A percentile compares a stretch with the other conserved stretches of the same genome.
Conservation (phyloP, 92 coral and sea anemone species). For the Phenganax stokvisi region DNA sequence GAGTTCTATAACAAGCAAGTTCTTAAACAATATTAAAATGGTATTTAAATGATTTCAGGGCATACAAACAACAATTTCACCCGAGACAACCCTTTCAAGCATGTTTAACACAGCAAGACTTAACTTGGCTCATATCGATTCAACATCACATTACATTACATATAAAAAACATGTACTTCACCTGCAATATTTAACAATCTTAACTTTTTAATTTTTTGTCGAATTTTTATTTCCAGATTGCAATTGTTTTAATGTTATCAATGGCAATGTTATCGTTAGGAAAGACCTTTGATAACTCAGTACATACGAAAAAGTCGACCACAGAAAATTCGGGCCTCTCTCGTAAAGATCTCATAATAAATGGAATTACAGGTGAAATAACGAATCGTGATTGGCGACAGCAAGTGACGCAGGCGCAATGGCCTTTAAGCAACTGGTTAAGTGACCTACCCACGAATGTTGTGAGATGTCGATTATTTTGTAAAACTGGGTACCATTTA, state of each 20-base stretch:
- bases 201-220: background rate
- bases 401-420: background rate
- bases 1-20: background rate
- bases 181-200: too few species aligned
- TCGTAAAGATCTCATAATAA: background rate
- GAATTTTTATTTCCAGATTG: background rate
- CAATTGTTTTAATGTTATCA: background rate
- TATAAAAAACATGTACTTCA: too few species aligned
- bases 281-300: background rate
- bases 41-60: conserved; percentile 1
- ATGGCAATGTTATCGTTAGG: background rate
- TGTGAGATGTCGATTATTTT: conserved; percentile 67
- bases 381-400: conserved; percentile 16
- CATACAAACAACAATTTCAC: too few species aligned
- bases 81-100: too few species aligned
- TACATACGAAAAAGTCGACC: background rate
- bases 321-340: conserved; percentile 1
- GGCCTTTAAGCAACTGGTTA: conserved; percentile 15
- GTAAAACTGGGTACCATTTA: conserved; percentile 82
- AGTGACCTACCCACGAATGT: conserved; percentile 61
- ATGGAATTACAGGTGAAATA: conserved; percentile 16
- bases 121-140: too few species aligned
- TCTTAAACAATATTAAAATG: conserved; percentile 4
- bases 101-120: too few species aligned
- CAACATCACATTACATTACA: too few species aligned